phyloP scores from a whole-genome alignment of 64 coral and sea anemone genomes.

The Porites lutea region DNA sequence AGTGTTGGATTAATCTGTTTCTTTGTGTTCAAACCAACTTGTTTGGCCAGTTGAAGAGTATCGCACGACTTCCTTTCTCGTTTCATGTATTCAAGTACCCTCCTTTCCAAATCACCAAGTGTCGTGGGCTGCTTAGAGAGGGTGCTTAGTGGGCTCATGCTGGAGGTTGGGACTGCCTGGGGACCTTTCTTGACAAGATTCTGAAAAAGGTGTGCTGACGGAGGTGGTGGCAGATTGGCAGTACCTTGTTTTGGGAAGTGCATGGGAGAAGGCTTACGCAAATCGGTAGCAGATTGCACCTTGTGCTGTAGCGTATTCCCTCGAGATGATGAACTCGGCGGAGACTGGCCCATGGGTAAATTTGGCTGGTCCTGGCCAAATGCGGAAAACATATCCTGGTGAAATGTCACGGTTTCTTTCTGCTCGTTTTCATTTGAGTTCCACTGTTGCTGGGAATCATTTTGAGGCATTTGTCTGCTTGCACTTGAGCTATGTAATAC shows the following conservation, averaged over 20 bases:
- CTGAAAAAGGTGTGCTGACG: conserved; percentile 75
- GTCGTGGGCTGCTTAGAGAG: conserved; percentile 16
- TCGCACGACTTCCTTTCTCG: conserved; percentile 75
- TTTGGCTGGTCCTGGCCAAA: not conserved
- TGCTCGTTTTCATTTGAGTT: not conserved
- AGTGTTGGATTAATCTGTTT: conserved; percentile 88
- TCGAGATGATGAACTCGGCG: not conserved
- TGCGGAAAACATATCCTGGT: not conserved
- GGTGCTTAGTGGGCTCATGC: not conserved
- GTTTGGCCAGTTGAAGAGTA: conserved; percentile 60
- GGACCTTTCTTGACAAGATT: conserved; percentile 74
- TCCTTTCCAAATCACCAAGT: conserved; percentile 51
- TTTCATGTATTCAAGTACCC: conserved; percentile 80
- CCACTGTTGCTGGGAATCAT: not conserved
- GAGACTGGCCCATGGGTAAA: not conserved
- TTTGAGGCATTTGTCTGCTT: not conserved
- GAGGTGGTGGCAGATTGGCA: conserved; percentile 74
- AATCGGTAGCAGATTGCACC: not conserved
- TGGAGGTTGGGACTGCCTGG: conserved; percentile 46
- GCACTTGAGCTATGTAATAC: not conserved
- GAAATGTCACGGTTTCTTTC: not conserved
- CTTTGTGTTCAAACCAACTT: conserved; percentile 75
- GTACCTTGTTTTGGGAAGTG: not conserved
- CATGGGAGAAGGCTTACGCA: not conserved
- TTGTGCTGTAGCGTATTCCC: not conserved